These are phyloP conservation scores for Colinus virginianus DNA, from an alignment of 2,113 vertebrate species.

Conservation along the genomic window DNA sequence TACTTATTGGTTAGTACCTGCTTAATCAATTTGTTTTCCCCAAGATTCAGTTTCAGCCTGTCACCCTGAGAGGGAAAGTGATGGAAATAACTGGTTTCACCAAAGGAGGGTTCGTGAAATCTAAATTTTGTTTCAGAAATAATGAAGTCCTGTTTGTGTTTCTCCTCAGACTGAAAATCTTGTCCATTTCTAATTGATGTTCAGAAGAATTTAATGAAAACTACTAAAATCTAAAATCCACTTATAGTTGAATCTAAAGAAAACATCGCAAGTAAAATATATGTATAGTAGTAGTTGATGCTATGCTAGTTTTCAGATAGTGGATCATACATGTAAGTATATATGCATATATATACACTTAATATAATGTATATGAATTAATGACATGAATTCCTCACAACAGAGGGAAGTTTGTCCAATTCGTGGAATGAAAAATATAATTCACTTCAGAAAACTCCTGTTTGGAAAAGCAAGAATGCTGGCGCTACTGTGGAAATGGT, in stretches of 20 bases:
- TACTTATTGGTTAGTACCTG: background rate
- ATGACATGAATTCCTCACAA: constrained; percentile 43
- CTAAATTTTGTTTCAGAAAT: background rate
- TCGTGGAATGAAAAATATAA: constrained; percentile 97
- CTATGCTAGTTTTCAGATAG: background rate
- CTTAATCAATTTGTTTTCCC: background rate
- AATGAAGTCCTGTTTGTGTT: background rate
- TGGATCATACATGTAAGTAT: background rate
- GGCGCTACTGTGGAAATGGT: constrained; percentile 89
- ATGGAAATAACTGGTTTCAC: background rate
- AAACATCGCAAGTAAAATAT: background rate
- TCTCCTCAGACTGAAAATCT: background rate
- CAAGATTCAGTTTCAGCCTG: background rate
- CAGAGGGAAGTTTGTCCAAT: constrained; percentile 96
- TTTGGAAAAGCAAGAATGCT: constrained; percentile 89
- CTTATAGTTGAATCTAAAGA: background rate
- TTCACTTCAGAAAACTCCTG: constrained; percentile 89
- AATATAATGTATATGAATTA: background rate
- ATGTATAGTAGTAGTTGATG: background rate
- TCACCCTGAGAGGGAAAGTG: background rate
- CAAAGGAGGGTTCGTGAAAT: background rate
- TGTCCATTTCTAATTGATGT: background rate
- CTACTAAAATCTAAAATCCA: background rate
- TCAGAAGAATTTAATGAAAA: background rate
- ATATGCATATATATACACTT: constrained; percentile 7